These are phyloP conservation scores for Psephotus haematonotus DNA, from an alignment of 2,113 vertebrate genomes.

Conservation along the genomic window DNA sequence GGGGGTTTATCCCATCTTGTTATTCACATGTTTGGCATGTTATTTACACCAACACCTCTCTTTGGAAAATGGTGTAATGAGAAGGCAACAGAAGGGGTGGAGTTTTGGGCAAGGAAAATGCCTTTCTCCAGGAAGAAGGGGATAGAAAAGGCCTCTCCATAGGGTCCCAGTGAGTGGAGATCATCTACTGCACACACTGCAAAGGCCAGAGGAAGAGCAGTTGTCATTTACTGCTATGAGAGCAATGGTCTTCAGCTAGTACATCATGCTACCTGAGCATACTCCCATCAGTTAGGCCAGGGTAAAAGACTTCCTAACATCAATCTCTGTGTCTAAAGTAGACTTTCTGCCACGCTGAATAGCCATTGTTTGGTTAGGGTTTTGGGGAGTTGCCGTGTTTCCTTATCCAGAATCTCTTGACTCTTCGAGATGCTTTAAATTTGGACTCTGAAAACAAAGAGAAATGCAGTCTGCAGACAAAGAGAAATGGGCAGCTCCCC, in stretches of 20 bases:
- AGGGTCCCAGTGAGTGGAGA: not conserved
- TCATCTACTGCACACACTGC: not conserved
- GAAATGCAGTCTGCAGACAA: not conserved
- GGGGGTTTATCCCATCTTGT: not conserved
- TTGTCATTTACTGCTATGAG: not conserved
- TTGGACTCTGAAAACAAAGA: not conserved
- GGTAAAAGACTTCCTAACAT: not conserved
- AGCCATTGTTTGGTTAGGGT: not conserved
- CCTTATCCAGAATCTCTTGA: not conserved
- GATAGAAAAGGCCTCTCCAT: not conserved
- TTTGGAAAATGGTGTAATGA: not conserved
- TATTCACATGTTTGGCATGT: not conserved
- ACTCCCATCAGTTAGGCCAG: not conserved
- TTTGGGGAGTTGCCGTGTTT: not conserved
- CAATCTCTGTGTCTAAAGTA: not conserved
- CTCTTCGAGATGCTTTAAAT: not conserved
- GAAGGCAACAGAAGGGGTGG: accelerated
- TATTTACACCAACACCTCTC: not conserved
- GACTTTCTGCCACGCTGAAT: not conserved
- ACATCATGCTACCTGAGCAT: accelerated
- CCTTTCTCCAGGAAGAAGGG: not conserved
- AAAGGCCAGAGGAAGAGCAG: not conserved
- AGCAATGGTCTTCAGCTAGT: not conserved
- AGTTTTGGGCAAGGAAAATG: not conserved
- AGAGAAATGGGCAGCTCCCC: not conserved